A percentile compares a stretch with the other conserved stretches of the same genome.
These are phyloP conservation scores for Drosophila neonasuta DNA, from an alignment of 2,888 invertebrate genomes.

Conservation along the genomic window DNA sequence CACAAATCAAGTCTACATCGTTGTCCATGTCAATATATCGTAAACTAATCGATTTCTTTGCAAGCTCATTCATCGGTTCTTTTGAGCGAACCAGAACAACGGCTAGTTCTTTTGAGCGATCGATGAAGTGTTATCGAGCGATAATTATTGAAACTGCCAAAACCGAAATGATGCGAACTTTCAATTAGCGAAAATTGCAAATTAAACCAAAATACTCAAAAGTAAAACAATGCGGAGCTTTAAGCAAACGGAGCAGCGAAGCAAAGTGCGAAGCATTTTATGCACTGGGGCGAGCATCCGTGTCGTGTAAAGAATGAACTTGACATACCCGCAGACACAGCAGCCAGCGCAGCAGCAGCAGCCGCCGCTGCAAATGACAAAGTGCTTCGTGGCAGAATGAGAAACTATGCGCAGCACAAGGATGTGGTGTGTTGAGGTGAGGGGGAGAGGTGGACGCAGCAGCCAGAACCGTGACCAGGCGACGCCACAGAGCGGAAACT, in stretches of 20 bases:
- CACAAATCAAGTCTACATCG: too few relatives aligned
- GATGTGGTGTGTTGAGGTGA: background rate
- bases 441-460: background rate
- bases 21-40: too few relatives aligned
- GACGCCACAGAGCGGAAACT: constrained; percentile 62
- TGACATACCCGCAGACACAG: constrained; percentile 47
- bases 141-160: constrained; percentile 6
- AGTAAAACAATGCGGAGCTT: constrained; percentile 28
- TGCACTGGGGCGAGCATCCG: constrained; percentile 35
- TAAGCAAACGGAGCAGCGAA: constrained; percentile 11
- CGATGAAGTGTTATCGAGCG: background rate
- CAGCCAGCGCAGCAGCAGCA: constrained; percentile 19
- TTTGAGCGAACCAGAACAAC: background rate
- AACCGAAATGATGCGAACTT: background rate
- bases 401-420: constrained; percentile 23
- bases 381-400: constrained; percentile 40
- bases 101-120: background rate
- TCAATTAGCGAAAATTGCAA: constrained; percentile 27
- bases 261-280: constrained; percentile 31
- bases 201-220: constrained; percentile 16
- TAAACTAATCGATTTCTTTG: too few relatives aligned
- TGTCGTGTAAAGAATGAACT: constrained; percentile 56
- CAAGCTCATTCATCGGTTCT: too few relatives aligned
- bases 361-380: constrained; percentile 55
- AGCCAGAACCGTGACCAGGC: constrained; percentile 26